Evolutionary conservation across 2,888 invertebrate species (phyloP), one percentile per base, ranked within the genome.

Genomic region (Agrilus mali): DNA sequence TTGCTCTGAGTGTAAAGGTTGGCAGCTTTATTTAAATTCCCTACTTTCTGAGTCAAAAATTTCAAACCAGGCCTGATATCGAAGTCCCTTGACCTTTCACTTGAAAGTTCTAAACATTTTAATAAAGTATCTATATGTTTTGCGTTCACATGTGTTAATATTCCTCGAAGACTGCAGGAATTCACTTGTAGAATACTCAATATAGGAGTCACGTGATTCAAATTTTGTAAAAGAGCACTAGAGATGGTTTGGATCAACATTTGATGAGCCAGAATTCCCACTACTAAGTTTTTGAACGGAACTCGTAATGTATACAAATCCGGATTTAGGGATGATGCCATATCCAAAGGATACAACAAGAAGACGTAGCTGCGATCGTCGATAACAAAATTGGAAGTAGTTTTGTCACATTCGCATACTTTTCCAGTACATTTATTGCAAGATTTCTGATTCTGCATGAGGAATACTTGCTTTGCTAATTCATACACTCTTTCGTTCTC

Each of bases 1-100:
- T 90, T 89, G 8, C 92, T 88, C 67, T 93, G 93, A 47, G 86
- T 86, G 61, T 90, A 92, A n/a, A 92, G 70, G 66, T 90, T 92
- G 2, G 92, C 89, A 4, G 89, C 87, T 54, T 84, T 78, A 46
- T 84, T 85, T 49, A 89, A 74, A 59, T 85, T 86, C 0, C 86
- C 87, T 0, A 92, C 90, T 70, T 94, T 94, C 65, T 95, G 94
- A 48, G 93, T 80, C 3, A 95, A 75, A 63, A 95, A 94, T 65
- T 95, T 95, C 15, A 95, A 70, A 0, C 94, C 94, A 0, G 94
- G 94, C 31, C 94, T 75, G 7, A 80, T 75, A 64, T 95, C 94
- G 61, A 95, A 94, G 57, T 87, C 86, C 61, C 82, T 74, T 0
- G 93, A 85, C 45, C 87, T 77, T 41, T 75, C 75, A 59, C 88